Base-by-base conservation (phyloP, 2,888 invertebrate genomes). In the Trileptium ribeirensis region DNA sequence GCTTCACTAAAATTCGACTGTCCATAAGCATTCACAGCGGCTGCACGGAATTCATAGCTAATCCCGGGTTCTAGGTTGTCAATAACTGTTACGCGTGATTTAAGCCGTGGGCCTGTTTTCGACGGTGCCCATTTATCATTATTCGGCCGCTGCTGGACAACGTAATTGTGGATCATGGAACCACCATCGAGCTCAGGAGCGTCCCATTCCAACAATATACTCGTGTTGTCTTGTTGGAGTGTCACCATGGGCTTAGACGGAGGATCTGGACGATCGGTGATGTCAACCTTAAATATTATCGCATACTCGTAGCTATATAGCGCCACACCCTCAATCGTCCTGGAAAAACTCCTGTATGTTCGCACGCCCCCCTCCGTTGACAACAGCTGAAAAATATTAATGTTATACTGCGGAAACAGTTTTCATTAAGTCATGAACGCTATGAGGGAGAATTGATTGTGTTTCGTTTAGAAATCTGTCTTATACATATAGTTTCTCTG, bases 11-110 rank as follows among this genome's bases (percentile, higher is more conserved):
- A 94, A 82, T 95, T 94, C 87, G 96, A 96, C 85, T 94, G 92
- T 0, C 97, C 97, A 87, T 95, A 96, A 0, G 95, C 94, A 90
- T 96, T 97, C 90, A 97, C 97, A 0, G 97, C 96, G 90, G 95
- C 95, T 0, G 97, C 93, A 79, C 97, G 92, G 90, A 97, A 97
- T 87, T 93, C 93, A 89, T 97, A 97, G 88, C 95, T 94, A 81
- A 95, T 95, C 24, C 95, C 95, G 89, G 95, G 95, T 83, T 96
- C 95, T 81, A 97, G 90, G 88, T 96, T 95, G 84, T 93, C 93
- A 24, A 97, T 91, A 0, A 94, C 94, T 0, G 94, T 93, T 82
- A 92, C 92, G 84, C 94, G 94, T 0, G 95, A 94, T 0, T 93
- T 93, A 0, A 95, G 95, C 89, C 95, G 95, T 1, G 95, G 90